Evolutionary conservation across 2,888 invertebrate genomes (phyloP), one percentile per base, ranked within the genome.

Genomic region (Dasysyrphus tricinctus): DNA sequence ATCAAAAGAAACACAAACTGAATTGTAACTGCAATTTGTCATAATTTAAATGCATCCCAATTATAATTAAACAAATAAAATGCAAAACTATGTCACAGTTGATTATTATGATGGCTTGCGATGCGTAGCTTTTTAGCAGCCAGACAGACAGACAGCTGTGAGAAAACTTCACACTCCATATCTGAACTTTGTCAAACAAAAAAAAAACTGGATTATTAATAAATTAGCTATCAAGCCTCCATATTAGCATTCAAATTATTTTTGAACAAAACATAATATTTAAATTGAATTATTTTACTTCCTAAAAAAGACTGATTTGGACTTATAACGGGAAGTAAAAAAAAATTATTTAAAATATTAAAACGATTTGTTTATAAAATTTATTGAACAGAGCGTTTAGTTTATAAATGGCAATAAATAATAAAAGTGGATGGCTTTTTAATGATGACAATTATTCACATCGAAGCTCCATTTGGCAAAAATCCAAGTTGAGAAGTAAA

Each of bases 1-100:
- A 59, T 16, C 34, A 2, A 65, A 44, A 65, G 11, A 5, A 32
- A 65, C 34, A 34, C 12, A 65, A 49, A 37, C 34, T 12, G 14
- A 49, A 51, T 69, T 69, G 6, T 76, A 72, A 73, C 42, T 59
- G 67, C 59, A 78, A 61, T 82, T 54, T 74, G 49, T 79, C 70
- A 83, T 61, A 61, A 59, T 32, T 54, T 42, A 61, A 65, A 54
- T 39, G 67, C 67, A 56, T 69, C 54, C 11, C n/a, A 75, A 63
- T 75, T 70, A 75, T 57, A 70, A 80, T 44, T 65, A 70, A 78
- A 29, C 16, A 67, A 16, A 54, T 74, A 69, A 37, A 59, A 51
- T 72, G n/a, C 65, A 47, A 76, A 84, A 80, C 80, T 80, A 59
- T 84, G 84, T 80, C 84, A 76, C 39, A 70, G 80, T 44, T 75